Percentiles rank a stretch among this genome's conserved stretches.
phyloP scores from a whole-genome alignment of 2,797 vertebrate species.

The Pogonophryne albipinna region DNA sequence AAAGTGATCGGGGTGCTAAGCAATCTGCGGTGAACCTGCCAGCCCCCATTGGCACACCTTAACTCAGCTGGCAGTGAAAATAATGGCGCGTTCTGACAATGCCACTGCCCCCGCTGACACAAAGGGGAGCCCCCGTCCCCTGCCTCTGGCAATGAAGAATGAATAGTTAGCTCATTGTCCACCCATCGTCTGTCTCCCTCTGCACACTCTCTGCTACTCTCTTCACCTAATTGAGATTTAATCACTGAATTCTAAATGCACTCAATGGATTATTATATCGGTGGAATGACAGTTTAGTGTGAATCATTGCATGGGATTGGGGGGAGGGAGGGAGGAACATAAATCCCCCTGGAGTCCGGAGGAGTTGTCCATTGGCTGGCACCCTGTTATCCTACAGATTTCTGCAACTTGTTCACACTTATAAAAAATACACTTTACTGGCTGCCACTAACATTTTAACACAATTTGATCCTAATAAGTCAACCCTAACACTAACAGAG shows the following conservation, averaged over 20 bases:
- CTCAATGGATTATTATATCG: slow-evolving; percentile 55
- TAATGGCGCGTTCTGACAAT: slow-evolving; percentile 76
- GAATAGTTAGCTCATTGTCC: slow-evolving; percentile 74
- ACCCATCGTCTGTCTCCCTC: slow-evolving; percentile 49
- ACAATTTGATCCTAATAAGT: not conserved
- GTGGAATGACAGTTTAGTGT: slow-evolving; percentile 40
- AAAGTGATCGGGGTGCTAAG: slow-evolving; percentile 60
- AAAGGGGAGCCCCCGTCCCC: slow-evolving; percentile 64
- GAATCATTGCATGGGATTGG: slow-evolving; percentile 41
- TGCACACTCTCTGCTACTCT: slow-evolving; percentile 22
- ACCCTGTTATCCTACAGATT: not conserved
- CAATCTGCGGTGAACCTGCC: slow-evolving; percentile 67
- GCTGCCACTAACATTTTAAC: not conserved
- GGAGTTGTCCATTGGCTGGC: slow-evolving; percentile 9
- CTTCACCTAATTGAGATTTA: slow-evolving; percentile 55
- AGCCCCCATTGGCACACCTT: slow-evolving; percentile 66
- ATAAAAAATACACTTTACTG: not conserved
- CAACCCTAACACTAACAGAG: no score
- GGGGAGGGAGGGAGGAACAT: slow-evolving; percentile 22
- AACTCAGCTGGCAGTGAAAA: slow-evolving; percentile 73
- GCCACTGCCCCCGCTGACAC: slow-evolving; percentile 68
- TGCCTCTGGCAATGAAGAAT: slow-evolving; percentile 68
- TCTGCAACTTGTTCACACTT: slow-evolving; percentile 12
- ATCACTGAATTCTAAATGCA: slow-evolving; percentile 52
- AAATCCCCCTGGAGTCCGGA: slow-evolving; percentile 11